These are phyloP conservation scores for Diarsia mendica DNA, from an alignment of 2,888 invertebrate species.

Conservation along the genomic window DNA sequence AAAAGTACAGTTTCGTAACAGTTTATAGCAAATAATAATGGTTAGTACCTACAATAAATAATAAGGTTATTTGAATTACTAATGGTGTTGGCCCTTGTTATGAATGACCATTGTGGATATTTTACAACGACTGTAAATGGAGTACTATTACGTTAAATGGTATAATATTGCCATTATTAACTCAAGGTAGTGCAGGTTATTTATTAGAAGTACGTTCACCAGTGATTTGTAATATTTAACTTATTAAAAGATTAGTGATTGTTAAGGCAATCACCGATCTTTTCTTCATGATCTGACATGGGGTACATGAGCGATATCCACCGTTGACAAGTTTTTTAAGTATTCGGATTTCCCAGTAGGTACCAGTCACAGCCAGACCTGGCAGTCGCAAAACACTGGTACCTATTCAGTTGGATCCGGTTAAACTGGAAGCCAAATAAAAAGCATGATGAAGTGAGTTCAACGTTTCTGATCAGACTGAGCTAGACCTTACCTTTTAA, in stretches of 20 bases:
- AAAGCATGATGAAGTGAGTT: too few species aligned
- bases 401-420: too few species aligned
- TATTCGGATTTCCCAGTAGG: too few species aligned
- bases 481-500: not conserved
- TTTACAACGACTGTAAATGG: conserved; percentile 5
- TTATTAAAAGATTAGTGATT: too few species aligned
- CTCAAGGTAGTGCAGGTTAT: not conserved
- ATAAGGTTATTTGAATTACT: conserved; percentile 13
- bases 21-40: not conserved
- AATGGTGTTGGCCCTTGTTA: conserved; percentile 10
- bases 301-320: too few species aligned
- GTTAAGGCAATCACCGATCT: too few species aligned
- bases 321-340: too few species aligned
- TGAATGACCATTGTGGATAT: conserved; percentile 12
- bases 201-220: conserved; percentile 12
- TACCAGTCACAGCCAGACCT: too few species aligned
- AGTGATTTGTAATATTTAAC: not conserved
- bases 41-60: conserved; percentile 6
- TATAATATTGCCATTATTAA: conserved; percentile 12
- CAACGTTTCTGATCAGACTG: not conserved
- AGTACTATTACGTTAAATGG: not conserved
- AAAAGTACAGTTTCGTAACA: conserved; percentile 11
- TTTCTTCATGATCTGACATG: too few species aligned
- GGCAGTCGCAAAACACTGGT: too few species aligned
- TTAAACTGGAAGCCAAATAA: too few species aligned